Base-by-base conservation (phyloP, 2,113 vertebrate species). In the Peromyscus leucopus region DNA sequence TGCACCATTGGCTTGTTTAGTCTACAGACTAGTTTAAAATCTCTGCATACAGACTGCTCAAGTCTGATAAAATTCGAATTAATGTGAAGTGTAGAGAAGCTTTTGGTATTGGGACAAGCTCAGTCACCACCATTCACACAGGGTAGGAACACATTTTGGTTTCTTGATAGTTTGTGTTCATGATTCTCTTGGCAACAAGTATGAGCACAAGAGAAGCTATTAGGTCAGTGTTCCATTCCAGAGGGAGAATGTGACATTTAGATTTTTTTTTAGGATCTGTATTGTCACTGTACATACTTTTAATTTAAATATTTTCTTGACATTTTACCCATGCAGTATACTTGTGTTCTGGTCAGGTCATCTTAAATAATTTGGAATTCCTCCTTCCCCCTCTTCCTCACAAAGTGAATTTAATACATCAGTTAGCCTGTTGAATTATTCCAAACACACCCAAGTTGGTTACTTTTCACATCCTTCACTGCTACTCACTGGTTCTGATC, bases 301-400 rank as follows among this genome's bases (percentile, higher is more conserved):
- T 36, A 61, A 87, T 79, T 94, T 71, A 75, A 79, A 74, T 17
- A 28, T 71, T 94, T 85, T 91, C 48, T 93, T 83, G 79, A 13
- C 4, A 16, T 84, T 90, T 88, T 89, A 15, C 46, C 9, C 36
- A 15, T 46, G 15, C 21, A 72, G 17, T 7, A 90, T 24, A 48
- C 9, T 85, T 6, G 22, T 48, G 28, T 22, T 76, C 57, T 63
- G 86, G 31, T 4, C 33, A 67, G n/a, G 51, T 15, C 71, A 90
- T 84, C 28, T 71, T 84, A 84, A 94, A 61, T 75, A 75, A 51
- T 71, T 86, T 69, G 16, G n/a, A 93, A 7, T 61, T 51, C 4
- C 59, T 87, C 4, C 3, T 92, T 19, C 31, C n/a, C 33, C 93
- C 42, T 59, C 39, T 95, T 83, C 79, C 19, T 75, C 42, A 59